phyloP scores from a whole-genome alignment of 1,140 invertebrate species.

The Asbolus verrucosus region DNA sequence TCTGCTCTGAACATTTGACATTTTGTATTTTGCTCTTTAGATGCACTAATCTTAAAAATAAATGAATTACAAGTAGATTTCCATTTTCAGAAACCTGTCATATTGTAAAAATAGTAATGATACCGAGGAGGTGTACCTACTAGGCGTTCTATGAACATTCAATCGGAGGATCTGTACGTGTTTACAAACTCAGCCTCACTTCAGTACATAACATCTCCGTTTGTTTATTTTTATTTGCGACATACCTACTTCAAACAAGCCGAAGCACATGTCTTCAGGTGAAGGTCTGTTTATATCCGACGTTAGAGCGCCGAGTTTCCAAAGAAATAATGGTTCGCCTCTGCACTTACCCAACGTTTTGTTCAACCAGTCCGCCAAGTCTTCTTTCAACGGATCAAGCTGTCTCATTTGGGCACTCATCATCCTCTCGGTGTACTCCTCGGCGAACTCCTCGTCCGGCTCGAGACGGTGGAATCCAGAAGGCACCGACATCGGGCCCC shows the following conservation, averaged over 20 bases:
- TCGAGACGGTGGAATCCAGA: constrained; percentile 54
- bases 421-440: constrained; percentile 81
- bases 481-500: constrained; percentile 73
- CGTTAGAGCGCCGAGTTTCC: constrained; percentile 26
- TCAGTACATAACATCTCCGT: constrained; percentile 44
- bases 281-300: constrained; percentile 42
- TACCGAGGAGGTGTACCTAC: constrained; percentile 3
- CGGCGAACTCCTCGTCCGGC: constrained; percentile 60
- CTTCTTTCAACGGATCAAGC: constrained; percentile 85
- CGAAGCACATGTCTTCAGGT: constrained; percentile 25
- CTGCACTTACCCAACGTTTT: constrained; percentile 80
- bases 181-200: constrained; percentile 25
- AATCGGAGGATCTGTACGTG: constrained; percentile 34
- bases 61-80: neutral
- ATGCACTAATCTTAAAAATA: neutral
- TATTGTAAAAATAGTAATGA: constrained; percentile 35
- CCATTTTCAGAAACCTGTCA: constrained; percentile 32
- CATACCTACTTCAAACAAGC: constrained; percentile 43
- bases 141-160: neutral
- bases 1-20: too few relatives aligned
- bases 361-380: constrained; percentile 89
- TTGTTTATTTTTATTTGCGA: constrained; percentile 46
- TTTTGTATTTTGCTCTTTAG: too few relatives aligned
- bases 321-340: constrained; percentile 20
- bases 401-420: constrained; percentile 81